Base-by-base conservation (phyloP, 2,797 vertebrate genomes). In the Malurus splendens region DNA sequence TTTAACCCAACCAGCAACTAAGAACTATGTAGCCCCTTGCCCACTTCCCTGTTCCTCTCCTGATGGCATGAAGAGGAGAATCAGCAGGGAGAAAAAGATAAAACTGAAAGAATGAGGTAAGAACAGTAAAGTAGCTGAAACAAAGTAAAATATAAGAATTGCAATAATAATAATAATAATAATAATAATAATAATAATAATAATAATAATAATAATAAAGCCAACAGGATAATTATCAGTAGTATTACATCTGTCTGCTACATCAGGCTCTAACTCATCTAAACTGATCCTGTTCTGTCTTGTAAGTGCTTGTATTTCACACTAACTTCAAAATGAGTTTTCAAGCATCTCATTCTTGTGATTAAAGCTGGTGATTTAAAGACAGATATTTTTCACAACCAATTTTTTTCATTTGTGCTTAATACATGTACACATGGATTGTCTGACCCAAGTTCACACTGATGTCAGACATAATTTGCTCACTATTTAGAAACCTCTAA, bases 241-340 rank as follows among this genome's bases (percentile, higher is more conserved):
- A 55, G 8, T 33, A 23, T 20, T 55, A 33, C 8, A 12, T 17
- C 20, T 38, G 14, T 52, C 50, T 47, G 18, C 56, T 75, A 9
- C 14, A 17, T 28, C 19, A 68, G 57, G 51, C 36, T 36, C 11
- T 11, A n/a, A 10, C n/a, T 52, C 17, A 38, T 32, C 14, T 59
- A 64, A 68, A 10, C 14, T 48, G 20, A 39, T 64, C 24, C 45
- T 70, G 18, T 33, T 44, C 4, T 39, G 24, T 32, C 38, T 59
- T 39, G 3, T 45, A 38, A 47, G 23, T 33, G 3, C 4, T 0
- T 28, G 28, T 0, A 0, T 64, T 47, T 45, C 74, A 68, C 1
- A 1, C 12, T 52, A 17, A 24, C 19, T 15, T 68, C 27, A 78
- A 12, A 24, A 32, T 32, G n/a, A 48, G 6, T 30, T 54, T 79